Base-by-base conservation (phyloP, 92 coral and sea anemone species). In the Galaxea fascicularis region DNA sequence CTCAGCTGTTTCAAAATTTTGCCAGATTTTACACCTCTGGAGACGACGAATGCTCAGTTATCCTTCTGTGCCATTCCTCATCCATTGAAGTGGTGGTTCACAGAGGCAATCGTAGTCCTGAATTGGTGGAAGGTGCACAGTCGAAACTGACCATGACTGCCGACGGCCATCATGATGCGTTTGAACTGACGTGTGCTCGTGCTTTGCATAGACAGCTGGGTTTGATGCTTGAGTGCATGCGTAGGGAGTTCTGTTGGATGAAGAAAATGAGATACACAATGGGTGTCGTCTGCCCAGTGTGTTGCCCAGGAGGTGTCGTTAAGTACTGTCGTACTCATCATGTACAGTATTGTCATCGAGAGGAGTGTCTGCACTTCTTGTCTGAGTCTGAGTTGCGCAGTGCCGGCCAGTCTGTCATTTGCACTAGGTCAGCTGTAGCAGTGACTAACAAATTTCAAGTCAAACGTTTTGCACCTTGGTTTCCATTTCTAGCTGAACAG, bases 221-320 rank as follows among this genome's bases (percentile, higher is more conserved):
- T 24, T 29, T 63, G 56, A 64, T 80, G 58, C 92, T 89, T 15
- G 76, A 84, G 45, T 69, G 71, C 25, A 79, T 85, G 93, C 71
- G 87, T 53, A 49, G 18, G 64, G 90, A 86, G 52, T 90, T 72
- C 47, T 74, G 81, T 39, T 90, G 93, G 90, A 24, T 89, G 65
- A 85, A 35, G 41, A 47, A 52, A 8, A 78, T 64, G 80, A 81
- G 7, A 13, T 85, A 73, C 57, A 46, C 58, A 16, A 31, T 75
- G 4, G 63, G 80, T 85, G 86, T 90, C 28, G 46, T 54, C 24
- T 90, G 93, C 69, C 74, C 90, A 1, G 82, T 90, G 30, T 90
- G 93, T 64, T 88, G 83, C 24, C 74, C 52, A 21, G 82, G 82
- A 60, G 15, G 72, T n/a, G 17, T 29, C 10, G 58, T 71, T 26